Conservation (phyloP, 2,113 vertebrate species). For the Microtus richardsoni region DNA sequence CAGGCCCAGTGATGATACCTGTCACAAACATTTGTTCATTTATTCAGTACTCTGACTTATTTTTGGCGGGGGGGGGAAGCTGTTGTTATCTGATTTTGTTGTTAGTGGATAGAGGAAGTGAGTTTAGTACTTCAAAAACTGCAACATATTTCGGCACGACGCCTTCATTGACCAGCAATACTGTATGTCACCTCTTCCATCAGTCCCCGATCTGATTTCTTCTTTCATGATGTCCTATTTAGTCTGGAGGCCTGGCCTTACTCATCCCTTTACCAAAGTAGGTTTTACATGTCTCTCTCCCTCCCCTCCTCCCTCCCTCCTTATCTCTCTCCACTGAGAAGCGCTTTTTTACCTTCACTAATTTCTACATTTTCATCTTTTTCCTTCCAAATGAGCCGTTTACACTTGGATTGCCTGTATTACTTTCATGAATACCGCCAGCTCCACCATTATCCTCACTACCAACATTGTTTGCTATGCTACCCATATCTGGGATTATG, state of each 20-base stretch:
- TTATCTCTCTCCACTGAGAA: background rate
- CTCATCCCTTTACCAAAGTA: background rate
- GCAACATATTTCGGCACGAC: background rate
- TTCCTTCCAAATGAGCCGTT: conserved; percentile 16
- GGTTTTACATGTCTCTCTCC: background rate
- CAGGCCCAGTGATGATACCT: background rate
- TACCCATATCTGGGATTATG: background rate
- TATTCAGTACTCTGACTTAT: background rate
- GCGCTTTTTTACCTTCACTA: background rate
- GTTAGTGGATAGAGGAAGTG: background rate
- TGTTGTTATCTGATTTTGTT: background rate
- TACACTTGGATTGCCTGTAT: background rate
- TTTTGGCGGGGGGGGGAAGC: background rate
- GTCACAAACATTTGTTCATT: background rate
- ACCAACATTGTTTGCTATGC: background rate
- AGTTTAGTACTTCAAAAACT: background rate
- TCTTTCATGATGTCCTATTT: conserved; percentile 33
- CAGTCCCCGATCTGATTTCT: background rate
- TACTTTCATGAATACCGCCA: background rate
- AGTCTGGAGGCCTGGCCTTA: background rate
- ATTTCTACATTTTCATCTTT: background rate
- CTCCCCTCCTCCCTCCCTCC: background rate
- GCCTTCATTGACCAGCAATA: background rate
- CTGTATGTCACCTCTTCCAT: background rate
- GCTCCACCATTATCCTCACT: background rate